Evolutionary conservation across 2,113 vertebrate genomes (phyloP).

Genomic region (Microtus oregoni): DNA sequence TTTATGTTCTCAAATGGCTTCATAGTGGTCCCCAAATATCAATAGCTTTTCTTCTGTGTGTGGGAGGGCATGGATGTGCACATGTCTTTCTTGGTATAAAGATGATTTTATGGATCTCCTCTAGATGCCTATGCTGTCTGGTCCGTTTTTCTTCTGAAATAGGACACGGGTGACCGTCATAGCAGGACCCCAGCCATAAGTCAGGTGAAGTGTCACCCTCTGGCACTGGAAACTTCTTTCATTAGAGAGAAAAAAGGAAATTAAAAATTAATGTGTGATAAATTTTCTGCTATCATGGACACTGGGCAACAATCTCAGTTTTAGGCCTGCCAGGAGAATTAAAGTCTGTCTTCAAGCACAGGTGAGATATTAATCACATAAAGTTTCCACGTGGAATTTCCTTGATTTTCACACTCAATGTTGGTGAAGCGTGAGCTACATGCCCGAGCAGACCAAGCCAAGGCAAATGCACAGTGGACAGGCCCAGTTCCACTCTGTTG

Average conservation of each 20-base stretch:
- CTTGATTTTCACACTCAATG: background rate
- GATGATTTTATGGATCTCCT: background rate
- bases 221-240: background rate
- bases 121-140: background rate
- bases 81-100: background rate
- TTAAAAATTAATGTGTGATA: background rate
- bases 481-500: background rate
- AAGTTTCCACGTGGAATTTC: background rate
- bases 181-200: background rate
- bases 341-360: constrained; percentile 14
- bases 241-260: background rate
- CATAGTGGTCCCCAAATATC: background rate
- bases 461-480: background rate
- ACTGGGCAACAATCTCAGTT: background rate
- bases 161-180: background rate
- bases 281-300: background rate
- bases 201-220: background rate
- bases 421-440: background rate
- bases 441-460: background rate
- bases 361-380: background rate
- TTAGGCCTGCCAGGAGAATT: background rate
- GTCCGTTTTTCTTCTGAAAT: background rate
- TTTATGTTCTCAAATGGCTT: background rate
- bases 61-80: background rate
- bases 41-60: background rate